A percentile compares a stretch with the other conserved stretches of the same genome.
Evolutionary conservation across 2,113 vertebrate genomes (phyloP).

Genomic region (Furnarius figulus): DNA sequence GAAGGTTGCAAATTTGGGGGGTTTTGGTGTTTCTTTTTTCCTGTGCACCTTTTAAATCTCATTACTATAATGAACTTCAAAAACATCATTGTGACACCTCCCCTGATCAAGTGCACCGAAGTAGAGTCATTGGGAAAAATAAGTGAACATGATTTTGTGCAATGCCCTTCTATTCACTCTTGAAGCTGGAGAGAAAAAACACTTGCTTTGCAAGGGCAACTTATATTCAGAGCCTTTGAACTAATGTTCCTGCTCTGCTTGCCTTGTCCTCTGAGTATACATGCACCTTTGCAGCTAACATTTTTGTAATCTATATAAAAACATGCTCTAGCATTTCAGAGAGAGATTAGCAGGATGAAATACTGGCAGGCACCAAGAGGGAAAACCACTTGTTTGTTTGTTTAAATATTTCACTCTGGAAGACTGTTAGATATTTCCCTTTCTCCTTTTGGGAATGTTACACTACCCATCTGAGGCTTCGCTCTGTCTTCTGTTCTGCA

Average conservation of each 20-base stretch:
- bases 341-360: constrained; percentile 63
- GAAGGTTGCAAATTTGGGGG: background rate
- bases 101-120: background rate
- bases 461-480: background rate
- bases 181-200: background rate
- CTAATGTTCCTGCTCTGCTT: background rate
- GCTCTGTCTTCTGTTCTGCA: background rate
- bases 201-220: constrained; percentile 29
- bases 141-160: background rate
- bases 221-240: constrained; percentile 43
- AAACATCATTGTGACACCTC: background rate
- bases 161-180: background rate
- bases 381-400: constrained; percentile 62
- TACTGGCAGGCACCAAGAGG: constrained; percentile 20
- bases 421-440: background rate
- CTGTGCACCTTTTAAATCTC: background rate
- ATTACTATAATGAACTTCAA: background rate
- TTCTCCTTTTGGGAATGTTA: constrained; percentile 1
- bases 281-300: background rate
- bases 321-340: constrained; percentile 62
- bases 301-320: constrained; percentile 59
- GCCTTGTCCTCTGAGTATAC: constrained; percentile 20
- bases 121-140: background rate
- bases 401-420: constrained; percentile 60
- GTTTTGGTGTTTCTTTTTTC: background rate